phyloP scores from a whole-genome alignment of 37 sponge, comb jelly and placozoan genomes.

The Haliclona indistincta region DNA sequence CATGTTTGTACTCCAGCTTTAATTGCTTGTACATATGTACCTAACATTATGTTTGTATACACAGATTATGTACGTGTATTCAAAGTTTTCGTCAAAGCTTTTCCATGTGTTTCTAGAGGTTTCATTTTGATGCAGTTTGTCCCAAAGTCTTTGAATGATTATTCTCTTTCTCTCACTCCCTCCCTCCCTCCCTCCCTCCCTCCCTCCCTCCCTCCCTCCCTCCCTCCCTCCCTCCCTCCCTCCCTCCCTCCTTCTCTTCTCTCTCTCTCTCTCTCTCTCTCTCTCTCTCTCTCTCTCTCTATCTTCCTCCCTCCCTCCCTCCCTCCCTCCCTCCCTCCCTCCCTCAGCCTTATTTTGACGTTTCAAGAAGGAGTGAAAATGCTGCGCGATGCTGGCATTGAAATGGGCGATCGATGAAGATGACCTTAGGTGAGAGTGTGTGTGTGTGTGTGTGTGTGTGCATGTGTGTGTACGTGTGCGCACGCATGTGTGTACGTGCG shows the following conservation, averaged over 20 bases:
- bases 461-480: slow-evolving; percentile 1
- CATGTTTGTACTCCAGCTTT: no score
- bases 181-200: neutral
- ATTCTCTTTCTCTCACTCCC: no score
- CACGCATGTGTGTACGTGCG: neutral
- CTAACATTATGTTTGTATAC: no score
- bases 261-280: neutral
- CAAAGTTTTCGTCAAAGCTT: no score
- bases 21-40: no score
- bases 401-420: slow-evolving; percentile 98
- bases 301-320: neutral
- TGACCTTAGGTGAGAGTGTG: slow-evolving; percentile 79
- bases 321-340: neutral
- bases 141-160: neutral
- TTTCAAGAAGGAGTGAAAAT: slow-evolving; percentile 85
- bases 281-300: slow-evolving; percentile 17
- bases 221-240: neutral
- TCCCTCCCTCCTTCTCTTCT: neutral
- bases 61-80: no score
- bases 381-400: slow-evolving; percentile 92
- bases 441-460: no score
- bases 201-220: neutral
- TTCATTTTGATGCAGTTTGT: neutral
- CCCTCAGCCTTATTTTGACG: slow-evolving; percentile 61
- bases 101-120: no score